A percentile compares a stretch with the other conserved stretches of the same genome.
Conservation (phyloP, 2,888 invertebrate genomes). For the Ectemnius cavifrons region DNA sequence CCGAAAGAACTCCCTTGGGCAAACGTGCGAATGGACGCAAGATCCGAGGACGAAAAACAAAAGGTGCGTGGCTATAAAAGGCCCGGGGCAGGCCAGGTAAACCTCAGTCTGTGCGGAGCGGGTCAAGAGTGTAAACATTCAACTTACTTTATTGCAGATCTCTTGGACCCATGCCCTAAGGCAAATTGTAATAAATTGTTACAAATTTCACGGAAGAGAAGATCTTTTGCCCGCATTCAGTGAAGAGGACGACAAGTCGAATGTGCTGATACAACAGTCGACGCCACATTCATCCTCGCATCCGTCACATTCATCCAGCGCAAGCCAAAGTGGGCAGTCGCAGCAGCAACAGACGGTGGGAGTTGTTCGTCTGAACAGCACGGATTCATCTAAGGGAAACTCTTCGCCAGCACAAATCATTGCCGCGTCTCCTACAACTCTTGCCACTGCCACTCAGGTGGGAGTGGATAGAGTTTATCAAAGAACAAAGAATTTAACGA, state of each 20-base stretch:
- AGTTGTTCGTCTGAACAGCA: constrained; percentile 75
- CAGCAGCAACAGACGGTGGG: constrained; percentile 76
- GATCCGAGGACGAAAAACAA: constrained; percentile 97
- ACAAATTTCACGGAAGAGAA: constrained; percentile 97
- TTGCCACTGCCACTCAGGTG: constrained; percentile 77
- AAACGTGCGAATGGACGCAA: constrained; percentile 97
- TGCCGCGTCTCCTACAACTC: constrained; percentile 75
- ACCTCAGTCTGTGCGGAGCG: too few species aligned
- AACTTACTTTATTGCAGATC: constrained; percentile 82
- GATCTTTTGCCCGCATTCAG: constrained; percentile 96
- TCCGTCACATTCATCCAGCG: constrained; percentile 66
- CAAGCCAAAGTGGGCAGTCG: constrained; percentile 69
- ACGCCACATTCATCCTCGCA: constrained; percentile 73
- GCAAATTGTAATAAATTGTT: constrained; percentile 98
- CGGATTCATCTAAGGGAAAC: constrained; percentile 78
- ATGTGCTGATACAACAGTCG: constrained; percentile 80
- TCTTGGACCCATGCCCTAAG: constrained; percentile 98
- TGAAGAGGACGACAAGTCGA: constrained; percentile 92
- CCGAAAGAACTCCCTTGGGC: constrained; percentile 99
- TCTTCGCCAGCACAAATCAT: constrained; percentile 77
- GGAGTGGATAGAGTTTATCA: constrained; percentile 70
- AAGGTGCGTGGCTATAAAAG: constrained; percentile 83
- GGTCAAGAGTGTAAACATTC: too few species aligned
- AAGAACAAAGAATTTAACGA: constrained; percentile 45
- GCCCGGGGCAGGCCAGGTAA: neutral